phyloP scores from a whole-genome alignment of 2,888 invertebrate genomes.

The Dynastes tityus region DNA sequence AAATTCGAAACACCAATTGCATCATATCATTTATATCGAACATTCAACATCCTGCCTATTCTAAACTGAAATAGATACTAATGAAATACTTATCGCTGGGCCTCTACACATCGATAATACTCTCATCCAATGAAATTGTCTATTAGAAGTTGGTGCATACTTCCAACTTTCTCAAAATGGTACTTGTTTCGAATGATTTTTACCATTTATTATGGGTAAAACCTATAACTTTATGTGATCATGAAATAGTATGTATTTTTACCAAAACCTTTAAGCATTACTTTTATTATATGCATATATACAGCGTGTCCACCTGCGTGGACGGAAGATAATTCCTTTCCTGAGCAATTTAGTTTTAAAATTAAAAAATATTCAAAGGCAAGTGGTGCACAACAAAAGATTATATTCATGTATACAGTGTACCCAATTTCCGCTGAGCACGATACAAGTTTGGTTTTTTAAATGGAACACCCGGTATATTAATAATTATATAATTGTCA shows the following conservation, averaged over 20 bases:
- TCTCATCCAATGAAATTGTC: constrained; percentile 6
- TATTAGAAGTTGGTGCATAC: constrained; percentile 22
- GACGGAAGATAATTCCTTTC: too few species aligned
- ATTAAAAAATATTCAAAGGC: too few species aligned
- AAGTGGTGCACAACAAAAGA: too few species aligned
- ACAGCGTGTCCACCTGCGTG: too few species aligned
- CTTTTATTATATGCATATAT: too few species aligned
- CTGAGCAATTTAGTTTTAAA: too few species aligned
- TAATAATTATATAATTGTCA: too few species aligned
- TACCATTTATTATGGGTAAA: constrained; percentile 24
- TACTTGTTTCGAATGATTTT: not conserved
- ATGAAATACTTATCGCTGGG: not conserved
- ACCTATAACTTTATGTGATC: constrained; percentile 31
- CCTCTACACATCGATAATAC: constrained; percentile 3
- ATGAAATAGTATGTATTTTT: constrained; percentile 29
- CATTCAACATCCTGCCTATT: constrained; percentile 16
- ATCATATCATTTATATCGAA: constrained; percentile 48
- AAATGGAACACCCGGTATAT: too few species aligned
- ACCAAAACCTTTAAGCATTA: constrained; percentile 21
- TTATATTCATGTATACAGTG: too few species aligned
- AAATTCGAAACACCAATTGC: constrained; percentile 47
- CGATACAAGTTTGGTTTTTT: too few species aligned
- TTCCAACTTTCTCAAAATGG: not conserved
- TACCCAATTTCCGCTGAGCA: too few species aligned
- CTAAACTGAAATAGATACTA: not conserved